Conservation (phyloP, 2,888 invertebrate genomes). For the Crioceris asparagi region DNA sequence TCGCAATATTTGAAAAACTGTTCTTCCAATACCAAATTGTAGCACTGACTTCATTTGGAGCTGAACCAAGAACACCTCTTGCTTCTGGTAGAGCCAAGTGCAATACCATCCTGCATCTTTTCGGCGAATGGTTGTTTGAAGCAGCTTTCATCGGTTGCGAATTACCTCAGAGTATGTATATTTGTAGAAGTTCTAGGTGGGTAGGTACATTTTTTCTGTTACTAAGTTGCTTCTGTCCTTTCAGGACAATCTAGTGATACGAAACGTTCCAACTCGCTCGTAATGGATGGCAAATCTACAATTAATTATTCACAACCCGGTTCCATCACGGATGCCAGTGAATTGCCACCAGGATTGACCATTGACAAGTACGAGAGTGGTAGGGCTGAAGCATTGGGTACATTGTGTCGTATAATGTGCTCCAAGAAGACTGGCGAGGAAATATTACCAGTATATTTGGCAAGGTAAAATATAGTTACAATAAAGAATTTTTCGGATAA, state of each 20-base stretch:
- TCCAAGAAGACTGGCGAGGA: constrained; percentile 91
- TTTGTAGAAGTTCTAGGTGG: background rate
- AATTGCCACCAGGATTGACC: constrained; percentile 57
- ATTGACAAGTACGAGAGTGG: constrained; percentile 76
- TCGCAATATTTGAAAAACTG: too few relatives aligned
- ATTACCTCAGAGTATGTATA: constrained; percentile 39
- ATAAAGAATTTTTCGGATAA: background rate
- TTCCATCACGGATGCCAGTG: constrained; percentile 54
- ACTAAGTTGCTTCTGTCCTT: constrained; percentile 8
- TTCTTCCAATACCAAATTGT: too few relatives aligned
- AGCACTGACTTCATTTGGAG: constrained; percentile 50
- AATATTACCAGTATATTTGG: constrained; percentile 84
- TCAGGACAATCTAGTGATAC: constrained; percentile 40
- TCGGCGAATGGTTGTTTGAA: constrained; percentile 95
- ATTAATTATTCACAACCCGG: constrained; percentile 51
- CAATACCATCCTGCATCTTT: constrained; percentile 89
- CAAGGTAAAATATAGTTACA: constrained; percentile 34
- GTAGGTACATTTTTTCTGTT: constrained; percentile 1
- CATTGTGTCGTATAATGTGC: constrained; percentile 90
- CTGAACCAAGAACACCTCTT: constrained; percentile 42
- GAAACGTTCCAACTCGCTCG: constrained; percentile 55
- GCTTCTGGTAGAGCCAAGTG: constrained; percentile 78
- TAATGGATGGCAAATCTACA: constrained; percentile 49
- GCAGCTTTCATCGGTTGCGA: constrained; percentile 85
- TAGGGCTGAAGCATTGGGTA: constrained; percentile 89